Base-by-base conservation (phyloP, 2,797 vertebrate genomes). In the Acipenser ruthenus region DNA sequence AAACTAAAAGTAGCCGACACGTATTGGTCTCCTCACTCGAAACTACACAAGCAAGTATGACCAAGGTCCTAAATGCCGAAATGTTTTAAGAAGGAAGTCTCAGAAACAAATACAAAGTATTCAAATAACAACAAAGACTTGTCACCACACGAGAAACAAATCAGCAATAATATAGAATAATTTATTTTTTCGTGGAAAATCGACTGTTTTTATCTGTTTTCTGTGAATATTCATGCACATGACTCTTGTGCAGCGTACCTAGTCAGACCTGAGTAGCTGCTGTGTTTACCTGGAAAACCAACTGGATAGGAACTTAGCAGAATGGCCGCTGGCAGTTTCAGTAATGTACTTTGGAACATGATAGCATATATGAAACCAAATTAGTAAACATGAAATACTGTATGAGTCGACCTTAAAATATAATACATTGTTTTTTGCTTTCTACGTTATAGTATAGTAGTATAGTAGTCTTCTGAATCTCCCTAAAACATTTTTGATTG, bases 251-350 rank as follows among this genome's bases (percentile, higher is more conserved):
- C 61, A 15, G 11, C 1, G 68, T 73, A 86, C 83, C 84, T 87
- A 83, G 64, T 18, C 74, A 86, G 84, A 78, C 86, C 68, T 67
- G 50, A 84, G 69, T 71, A 86, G 79, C 84, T 77, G 77, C 84
- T 69, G 68, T 6, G 60, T 68, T 75, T 15, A 85, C 79, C 83
- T 86, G 72, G 72, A 75, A 37, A 55, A 58, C 62, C 23, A 13
- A 67, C 71, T 68, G 10, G n/a, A 13, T 0, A 6, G 7, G 7
- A 64, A 11, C 48, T 49, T 11, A 47, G 10, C 53, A 50, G 47
- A n/a, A 2, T 15, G 50, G 61, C 37, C 37, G 51, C 50, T 53
- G 49, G 49, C 37, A 23, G 13, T 9, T 50, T 58, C 56, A n/a
- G 18, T 60, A 10, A 6, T 66, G 48, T 60, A 53, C 15, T 51